Conservation (phyloP, 2,113 vertebrate species). For the Electrona antarctica region DNA sequence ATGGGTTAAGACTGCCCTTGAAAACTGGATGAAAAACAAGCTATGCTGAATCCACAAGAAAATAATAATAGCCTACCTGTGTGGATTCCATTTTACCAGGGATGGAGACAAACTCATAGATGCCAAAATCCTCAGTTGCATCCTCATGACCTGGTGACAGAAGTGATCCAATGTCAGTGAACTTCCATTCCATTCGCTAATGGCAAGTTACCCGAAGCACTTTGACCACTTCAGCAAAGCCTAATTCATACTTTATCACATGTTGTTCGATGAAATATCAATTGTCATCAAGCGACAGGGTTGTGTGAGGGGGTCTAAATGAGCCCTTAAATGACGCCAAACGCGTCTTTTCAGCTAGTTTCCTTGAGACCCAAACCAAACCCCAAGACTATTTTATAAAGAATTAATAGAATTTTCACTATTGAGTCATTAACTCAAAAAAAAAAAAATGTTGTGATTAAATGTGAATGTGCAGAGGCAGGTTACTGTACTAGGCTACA, state of each 20-base stretch:
- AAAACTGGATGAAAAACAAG: background rate
- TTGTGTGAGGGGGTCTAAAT: too few relatives aligned
- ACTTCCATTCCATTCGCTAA: background rate
- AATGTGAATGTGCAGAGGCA: background rate
- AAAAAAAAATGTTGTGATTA: background rate
- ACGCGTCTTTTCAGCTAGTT: background rate
- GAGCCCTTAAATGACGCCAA: background rate
- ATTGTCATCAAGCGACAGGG: too few relatives aligned
- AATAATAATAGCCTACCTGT: constrained; percentile 73
- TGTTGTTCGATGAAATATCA: too few relatives aligned
- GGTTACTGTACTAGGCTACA: background rate
- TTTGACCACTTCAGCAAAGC: background rate
- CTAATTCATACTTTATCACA: background rate
- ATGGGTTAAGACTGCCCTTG: too few relatives aligned
- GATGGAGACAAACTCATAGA: constrained; percentile 94
- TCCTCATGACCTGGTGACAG: constrained; percentile 88
- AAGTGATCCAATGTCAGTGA: constrained; percentile 28
- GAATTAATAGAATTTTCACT: background rate
- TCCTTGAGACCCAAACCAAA: background rate
- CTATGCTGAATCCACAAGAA: background rate
- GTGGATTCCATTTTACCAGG: constrained; percentile 83
- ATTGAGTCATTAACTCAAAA: background rate
- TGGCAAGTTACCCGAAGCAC: background rate
- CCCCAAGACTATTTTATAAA: background rate
- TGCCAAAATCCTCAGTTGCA: constrained; percentile 93